phyloP scores from a whole-genome alignment of 1,140 invertebrate genomes.

The Tetragonula clypearis region DNA sequence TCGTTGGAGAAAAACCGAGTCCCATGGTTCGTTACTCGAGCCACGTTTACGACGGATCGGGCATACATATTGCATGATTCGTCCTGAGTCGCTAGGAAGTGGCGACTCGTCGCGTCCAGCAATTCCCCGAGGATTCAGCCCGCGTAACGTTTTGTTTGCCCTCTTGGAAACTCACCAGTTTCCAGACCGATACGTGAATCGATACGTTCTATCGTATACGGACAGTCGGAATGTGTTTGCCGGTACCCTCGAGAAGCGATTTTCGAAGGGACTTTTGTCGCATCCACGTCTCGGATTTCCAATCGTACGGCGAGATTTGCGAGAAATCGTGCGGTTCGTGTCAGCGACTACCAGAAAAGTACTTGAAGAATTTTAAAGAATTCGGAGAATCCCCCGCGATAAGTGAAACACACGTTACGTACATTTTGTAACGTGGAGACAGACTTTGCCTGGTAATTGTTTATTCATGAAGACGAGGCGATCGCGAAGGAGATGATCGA shows the following conservation, averaged over 20 bases:
- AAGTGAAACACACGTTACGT: not conserved
- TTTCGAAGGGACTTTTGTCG: no score
- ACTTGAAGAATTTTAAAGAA: no score
- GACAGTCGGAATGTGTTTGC: not conserved
- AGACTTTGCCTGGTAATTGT: not conserved
- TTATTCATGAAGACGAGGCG: not conserved
- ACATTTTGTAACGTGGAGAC: not conserved
- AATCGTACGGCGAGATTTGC: no score
- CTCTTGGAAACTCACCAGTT: not conserved
- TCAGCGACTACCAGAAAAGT: no score
- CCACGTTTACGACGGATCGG: conserved; percentile 59
- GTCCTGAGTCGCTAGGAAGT: conserved; percentile 62
- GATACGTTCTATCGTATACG: not conserved
- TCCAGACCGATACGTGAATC: not conserved
- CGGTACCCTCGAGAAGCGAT: not conserved
- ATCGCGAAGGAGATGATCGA: not conserved
- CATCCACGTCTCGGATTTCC: no score
- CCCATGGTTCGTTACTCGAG: conserved; percentile 70
- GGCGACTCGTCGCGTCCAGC: conserved; percentile 28
- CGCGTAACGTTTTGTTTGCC: not conserved
- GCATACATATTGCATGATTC: conserved; percentile 73
- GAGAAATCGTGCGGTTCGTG: no score
- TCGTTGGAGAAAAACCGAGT: conserved; percentile 65
- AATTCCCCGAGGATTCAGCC: conserved; percentile 1
- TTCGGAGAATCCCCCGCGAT: not conserved